phyloP scores from a whole-genome alignment of 1,140 invertebrate species.

The Galleria mellonella region DNA sequence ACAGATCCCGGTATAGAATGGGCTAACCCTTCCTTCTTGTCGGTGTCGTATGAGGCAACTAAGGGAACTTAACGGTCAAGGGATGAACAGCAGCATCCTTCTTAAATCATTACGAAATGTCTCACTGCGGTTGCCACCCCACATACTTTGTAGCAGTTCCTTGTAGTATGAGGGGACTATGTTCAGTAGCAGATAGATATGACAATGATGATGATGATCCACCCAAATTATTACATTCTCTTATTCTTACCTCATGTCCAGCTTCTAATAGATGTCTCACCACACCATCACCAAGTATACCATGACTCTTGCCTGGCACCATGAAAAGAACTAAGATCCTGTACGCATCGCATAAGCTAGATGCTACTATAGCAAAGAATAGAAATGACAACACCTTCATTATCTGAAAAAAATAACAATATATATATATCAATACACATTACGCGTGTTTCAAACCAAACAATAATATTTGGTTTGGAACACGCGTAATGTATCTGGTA shows the following conservation, averaged over 20 bases:
- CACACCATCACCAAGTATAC: constrained; percentile 6
- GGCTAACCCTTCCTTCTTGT: too few relatives aligned
- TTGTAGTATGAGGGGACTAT: background rate
- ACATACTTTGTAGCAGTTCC: too few relatives aligned
- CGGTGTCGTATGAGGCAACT: too few relatives aligned
- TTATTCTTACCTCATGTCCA: constrained; percentile 10
- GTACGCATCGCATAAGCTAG: background rate
- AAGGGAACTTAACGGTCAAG: too few relatives aligned
- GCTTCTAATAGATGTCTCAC: constrained; percentile 3
- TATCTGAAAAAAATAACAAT: background rate
- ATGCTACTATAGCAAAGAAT: background rate
- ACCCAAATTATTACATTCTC: background rate
- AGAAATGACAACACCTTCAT: background rate
- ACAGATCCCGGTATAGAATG: too few relatives aligned
- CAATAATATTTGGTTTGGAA: too few relatives aligned
- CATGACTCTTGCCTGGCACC: constrained; percentile 9
- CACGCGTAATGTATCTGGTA: too few relatives aligned
- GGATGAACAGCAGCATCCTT: too few relatives aligned
- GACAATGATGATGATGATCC: background rate
- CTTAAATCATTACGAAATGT: too few relatives aligned
- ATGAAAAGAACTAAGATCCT: constrained; percentile 12
- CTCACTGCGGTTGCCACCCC: too few relatives aligned
- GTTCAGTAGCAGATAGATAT: background rate
- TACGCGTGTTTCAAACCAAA: too few relatives aligned
- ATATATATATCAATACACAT: too few relatives aligned